A percentile compares a stretch with the other conserved stretches of the same genome.
Evolutionary conservation across 1,140 invertebrate species (phyloP).

Genomic region (Phymastichus coffea): DNA sequence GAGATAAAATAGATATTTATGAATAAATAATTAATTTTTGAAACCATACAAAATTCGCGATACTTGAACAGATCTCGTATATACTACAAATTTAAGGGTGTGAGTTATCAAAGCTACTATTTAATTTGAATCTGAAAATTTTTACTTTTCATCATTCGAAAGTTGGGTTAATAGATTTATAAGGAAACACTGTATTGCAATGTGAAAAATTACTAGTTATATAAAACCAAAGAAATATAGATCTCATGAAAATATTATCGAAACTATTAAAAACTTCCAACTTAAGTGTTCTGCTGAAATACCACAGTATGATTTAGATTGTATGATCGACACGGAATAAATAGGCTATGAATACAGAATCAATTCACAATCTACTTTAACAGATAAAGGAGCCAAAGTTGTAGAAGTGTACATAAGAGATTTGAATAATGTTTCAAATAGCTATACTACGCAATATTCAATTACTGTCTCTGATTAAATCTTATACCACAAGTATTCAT

Average conservation of each 20-base stretch:
- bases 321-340: slow-evolving; percentile 29
- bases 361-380: slow-evolving; percentile 9
- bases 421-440: slow-evolving; percentile 20
- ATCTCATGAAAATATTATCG: neutral
- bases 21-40: no score
- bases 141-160: no score
- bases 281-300: neutral
- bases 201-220: neutral
- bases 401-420: slow-evolving; percentile 18
- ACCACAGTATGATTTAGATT: neutral
- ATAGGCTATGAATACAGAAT: slow-evolving; percentile 22
- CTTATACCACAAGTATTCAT: slow-evolving; percentile 17
- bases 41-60: no score
- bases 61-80: no score
- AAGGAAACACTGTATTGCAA: no score
- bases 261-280: neutral
- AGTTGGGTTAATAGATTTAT: no score
- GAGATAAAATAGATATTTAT: no score
- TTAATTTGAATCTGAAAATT: no score
- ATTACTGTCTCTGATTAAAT: slow-evolving; percentile 15
- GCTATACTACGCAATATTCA: slow-evolving; percentile 28
- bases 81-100: no score
- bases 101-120: no score
- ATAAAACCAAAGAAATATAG: neutral
- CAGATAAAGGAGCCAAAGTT: slow-evolving; percentile 11